Conservation (phyloP, 2,888 invertebrate genomes). For the Cerastoderma edule region DNA sequence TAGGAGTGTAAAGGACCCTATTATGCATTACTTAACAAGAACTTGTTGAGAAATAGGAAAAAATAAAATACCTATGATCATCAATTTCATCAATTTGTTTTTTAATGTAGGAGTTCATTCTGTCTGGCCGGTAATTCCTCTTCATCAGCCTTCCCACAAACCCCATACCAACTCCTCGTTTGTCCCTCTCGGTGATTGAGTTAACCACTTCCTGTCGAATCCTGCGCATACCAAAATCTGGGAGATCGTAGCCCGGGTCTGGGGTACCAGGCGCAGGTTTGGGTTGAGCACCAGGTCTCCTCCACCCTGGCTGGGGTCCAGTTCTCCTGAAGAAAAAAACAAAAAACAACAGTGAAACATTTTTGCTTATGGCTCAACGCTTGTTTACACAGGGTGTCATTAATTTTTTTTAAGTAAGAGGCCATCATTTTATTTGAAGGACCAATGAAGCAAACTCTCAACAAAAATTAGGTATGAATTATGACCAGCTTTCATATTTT, state of each 20-base stretch:
- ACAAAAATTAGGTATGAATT: too few relatives aligned
- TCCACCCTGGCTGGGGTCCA: slow-evolving; percentile 47
- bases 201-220: slow-evolving; percentile 87
- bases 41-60: background rate
- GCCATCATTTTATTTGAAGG: too few relatives aligned
- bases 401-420: too few relatives aligned
- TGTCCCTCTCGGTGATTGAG: slow-evolving; percentile 94
- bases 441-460: too few relatives aligned
- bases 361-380: too few relatives aligned
- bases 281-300: slow-evolving; percentile 60
- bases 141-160: slow-evolving; percentile 91
- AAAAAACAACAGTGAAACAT: too few relatives aligned
- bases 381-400: too few relatives aligned
- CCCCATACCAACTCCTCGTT: slow-evolving; percentile 93
- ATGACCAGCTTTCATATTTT: too few relatives aligned
- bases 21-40: background rate
- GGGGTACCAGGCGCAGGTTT: slow-evolving; percentile 70
- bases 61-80: slow-evolving; percentile 88
- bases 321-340: slow-evolving; percentile 13
- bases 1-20: too few relatives aligned
- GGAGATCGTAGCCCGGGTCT: slow-evolving; percentile 65
- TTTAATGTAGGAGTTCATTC: slow-evolving; percentile 86
- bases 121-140: slow-evolving; percentile 84
- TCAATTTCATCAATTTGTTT: slow-evolving; percentile 94
- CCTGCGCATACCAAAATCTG: slow-evolving; percentile 79